Conservation (phyloP, 2,113 vertebrate genomes). For the Andinoacara biseriatus region DNA sequence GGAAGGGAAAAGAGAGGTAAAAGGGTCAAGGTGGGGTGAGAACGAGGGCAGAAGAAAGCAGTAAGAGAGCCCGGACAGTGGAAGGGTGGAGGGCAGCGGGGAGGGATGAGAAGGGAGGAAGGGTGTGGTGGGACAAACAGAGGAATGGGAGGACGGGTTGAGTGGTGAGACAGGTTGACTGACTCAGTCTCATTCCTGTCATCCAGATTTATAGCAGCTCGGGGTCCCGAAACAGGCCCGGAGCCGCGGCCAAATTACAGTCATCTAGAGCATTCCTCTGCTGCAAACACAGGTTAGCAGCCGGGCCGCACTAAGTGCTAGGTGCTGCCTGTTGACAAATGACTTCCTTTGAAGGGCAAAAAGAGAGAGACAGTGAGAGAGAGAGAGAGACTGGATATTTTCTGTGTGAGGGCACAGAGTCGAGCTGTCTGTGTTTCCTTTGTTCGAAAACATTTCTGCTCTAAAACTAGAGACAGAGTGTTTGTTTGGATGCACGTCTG, state of each 20-base stretch:
- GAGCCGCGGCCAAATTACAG: conserved; percentile 81
- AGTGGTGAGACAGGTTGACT: conserved; percentile 62
- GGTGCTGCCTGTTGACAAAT: conserved; percentile 82
- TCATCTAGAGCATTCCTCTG: conserved; percentile 81
- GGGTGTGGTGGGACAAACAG: conserved; percentile 43
- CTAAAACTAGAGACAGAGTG: conserved; percentile 45
- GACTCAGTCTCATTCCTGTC: conserved; percentile 79
- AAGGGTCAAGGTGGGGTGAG: conserved; percentile 33
- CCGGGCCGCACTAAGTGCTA: conserved; percentile 73
- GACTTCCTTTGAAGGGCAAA: conserved; percentile 81
- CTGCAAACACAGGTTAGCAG: conserved; percentile 79
- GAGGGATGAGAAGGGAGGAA: conserved; percentile 16
- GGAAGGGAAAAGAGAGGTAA: conserved; percentile 2
- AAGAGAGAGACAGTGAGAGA: conserved; percentile 38
- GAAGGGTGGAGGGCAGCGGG: neutral
- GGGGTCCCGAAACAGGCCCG: conserved; percentile 72
- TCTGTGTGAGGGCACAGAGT: conserved; percentile 52
- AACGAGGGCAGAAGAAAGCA: neutral
- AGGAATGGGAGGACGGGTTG: conserved; percentile 24
- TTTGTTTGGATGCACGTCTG: conserved; percentile 53
- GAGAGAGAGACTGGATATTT: conserved; percentile 51
- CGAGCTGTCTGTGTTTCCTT: conserved; percentile 54
- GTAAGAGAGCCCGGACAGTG: neutral
- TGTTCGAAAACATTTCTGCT: conserved; percentile 45
- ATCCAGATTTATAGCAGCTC: conserved; percentile 75